Percentiles rank a stretch among this genome's conserved stretches.
These are phyloP conservation scores for Nipponia nippon DNA, from an alignment of 2,113 vertebrate genomes.

Conservation along the genomic window DNA sequence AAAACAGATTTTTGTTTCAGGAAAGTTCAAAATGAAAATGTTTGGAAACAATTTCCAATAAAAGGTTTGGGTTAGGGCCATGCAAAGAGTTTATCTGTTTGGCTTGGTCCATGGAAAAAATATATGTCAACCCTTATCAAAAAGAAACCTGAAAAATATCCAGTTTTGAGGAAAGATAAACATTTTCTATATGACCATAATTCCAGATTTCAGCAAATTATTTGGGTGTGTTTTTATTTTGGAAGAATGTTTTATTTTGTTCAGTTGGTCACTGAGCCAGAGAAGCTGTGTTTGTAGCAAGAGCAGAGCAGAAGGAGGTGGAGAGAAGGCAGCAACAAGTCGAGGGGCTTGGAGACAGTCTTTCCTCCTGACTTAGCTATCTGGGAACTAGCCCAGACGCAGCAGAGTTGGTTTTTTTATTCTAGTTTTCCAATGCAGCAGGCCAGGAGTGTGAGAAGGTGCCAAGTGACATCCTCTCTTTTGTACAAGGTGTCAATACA, in stretches of 20 bases:
- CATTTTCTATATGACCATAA: background rate
- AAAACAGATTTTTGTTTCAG: background rate
- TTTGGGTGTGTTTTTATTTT: background rate
- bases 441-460: background rate
- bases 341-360: background rate
- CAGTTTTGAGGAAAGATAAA: background rate
- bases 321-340: background rate
- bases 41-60: background rate
- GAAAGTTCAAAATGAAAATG: background rate
- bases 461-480: background rate
- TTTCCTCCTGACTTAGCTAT: background rate
- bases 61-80: background rate
- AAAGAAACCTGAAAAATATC: background rate
- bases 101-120: background rate
- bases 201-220: background rate
- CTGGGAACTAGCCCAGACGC: background rate
- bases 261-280: background rate
- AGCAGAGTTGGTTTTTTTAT: background rate
- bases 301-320: background rate
- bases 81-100: background rate
- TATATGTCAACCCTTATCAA: background rate
- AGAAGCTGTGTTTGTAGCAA: background rate
- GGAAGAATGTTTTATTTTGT: background rate
- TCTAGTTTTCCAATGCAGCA: background rate
- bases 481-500: background rate